Base-by-base conservation (phyloP, 2,888 invertebrate genomes). In the Eupeodes latifasciatus region DNA sequence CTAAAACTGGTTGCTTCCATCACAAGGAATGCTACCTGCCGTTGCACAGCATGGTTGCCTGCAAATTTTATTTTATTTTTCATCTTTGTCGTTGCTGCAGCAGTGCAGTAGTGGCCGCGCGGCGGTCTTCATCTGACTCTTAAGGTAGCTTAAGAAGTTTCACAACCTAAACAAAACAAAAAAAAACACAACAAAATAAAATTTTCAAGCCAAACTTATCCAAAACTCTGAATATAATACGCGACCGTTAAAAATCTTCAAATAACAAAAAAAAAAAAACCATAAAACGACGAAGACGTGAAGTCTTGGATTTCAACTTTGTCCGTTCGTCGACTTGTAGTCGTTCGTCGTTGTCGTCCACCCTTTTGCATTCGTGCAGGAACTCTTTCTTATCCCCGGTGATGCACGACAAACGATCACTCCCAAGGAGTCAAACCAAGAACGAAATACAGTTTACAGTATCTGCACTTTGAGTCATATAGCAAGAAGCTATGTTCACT, bases 351-450 rank as follows among this genome's bases (percentile, higher is more conserved):
- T 78, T 47, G 77, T 80, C 57, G 75, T 71, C 79, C 36, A 61
- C 79, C 62, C 61, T 76, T 59, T 81, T 72, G 64, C 76, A 62
- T 83, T 83, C 87, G 87, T 87, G 87, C 88, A 81, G 84, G 81
- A 81, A 78, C 81, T 88, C 74, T 88, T 88, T 88, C 69, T 88
- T 88, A 88, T 88, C 81, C 88, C 67, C 81, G 64, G 55, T 88
- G 85, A 88, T 84, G 88, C 85, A 88, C 88, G 88, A 88, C 88
- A 84, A 88, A 88, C 88, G 88, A 88, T 88, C 88, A 88, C 78
- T 88, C 84, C 74, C 62, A 85, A 88, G 85, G 88, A 88, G 88
- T 88, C 81, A 85, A 67, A 57, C 77, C 51, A 76, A 80, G 72
- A 77, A 83, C 72, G 57, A 85, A 84, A 78, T 66, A 80, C 81